Evolutionary conservation across 1,140 invertebrate species (phyloP), one percentile per base, ranked within the genome.

Genomic region (Hirudo medicinalis): DNA sequence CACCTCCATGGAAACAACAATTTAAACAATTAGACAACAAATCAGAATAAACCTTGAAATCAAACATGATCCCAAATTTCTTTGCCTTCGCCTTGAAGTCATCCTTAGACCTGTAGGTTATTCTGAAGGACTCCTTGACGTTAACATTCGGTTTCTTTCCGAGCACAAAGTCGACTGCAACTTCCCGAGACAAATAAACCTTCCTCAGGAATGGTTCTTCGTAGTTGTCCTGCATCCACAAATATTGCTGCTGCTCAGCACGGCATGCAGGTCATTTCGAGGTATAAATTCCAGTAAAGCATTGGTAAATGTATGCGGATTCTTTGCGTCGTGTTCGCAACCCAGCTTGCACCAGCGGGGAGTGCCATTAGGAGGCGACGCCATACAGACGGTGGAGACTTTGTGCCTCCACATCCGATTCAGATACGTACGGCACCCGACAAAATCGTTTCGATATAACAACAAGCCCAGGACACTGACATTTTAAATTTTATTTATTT

Each of bases 31-130:
- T 15, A 49, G 13, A 8, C 15, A 17, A 49, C 1, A 13, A 49
- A 49, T 49, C 13, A 49, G 1, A 49, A 49, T 11, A 49, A 49
- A 49, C 43, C 43, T 49, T 49, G 43, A 49, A 49, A 49, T 97
- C 94, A 79, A 96, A 92, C 94, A 97, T 97, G 2, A 97, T 87
- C 0, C 92, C 92, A 36, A 97, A 84, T 76, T 88, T 84, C 83
- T 92, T 94, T 54, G 91, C 90, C 54, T 88, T 87, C 74, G 83
- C 85, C 83, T 92, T 93, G 81, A 90, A 97, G 54, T 87, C 85
- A 75, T 90, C 88, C 79, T 90, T 90, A 53, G 87, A 89, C 75
- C 87, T 84, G 82, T 97, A 97, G 19, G 88, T 85, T 36, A 97
- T 88, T 60, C 90, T 84, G 54, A 94, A 88, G 25, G 88, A 84